Percentiles rank a stretch among this genome's conserved stretches.
Conservation (phyloP, 2,113 vertebrate species). For the Rostratula benghalensis region DNA sequence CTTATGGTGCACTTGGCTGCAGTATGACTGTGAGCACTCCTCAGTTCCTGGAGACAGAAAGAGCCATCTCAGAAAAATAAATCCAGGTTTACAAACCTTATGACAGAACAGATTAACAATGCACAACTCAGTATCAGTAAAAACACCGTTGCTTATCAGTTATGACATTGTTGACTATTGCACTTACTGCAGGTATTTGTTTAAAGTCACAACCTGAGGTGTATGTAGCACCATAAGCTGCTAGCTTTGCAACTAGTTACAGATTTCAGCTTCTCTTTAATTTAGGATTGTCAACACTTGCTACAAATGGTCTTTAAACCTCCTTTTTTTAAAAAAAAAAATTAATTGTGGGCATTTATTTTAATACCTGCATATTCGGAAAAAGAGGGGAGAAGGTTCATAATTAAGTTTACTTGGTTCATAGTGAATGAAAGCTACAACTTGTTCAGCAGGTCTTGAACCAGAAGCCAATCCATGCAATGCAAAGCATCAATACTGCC, state of each 20-base stretch:
- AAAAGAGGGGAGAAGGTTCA: not conserved
- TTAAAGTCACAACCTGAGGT: not conserved
- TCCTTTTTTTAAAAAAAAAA: not conserved
- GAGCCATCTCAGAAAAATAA: not conserved
- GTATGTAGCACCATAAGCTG: not conserved
- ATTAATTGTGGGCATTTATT: not conserved
- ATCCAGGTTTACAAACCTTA: not conserved
- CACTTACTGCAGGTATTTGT: not conserved
- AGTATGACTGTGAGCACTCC: not conserved
- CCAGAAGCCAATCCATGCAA: not conserved
- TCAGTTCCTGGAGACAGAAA: not conserved
- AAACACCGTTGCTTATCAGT: not conserved
- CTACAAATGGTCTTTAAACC: not conserved
- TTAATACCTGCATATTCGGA: not conserved
- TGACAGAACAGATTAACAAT: not conserved
- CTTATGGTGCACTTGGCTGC: not conserved
- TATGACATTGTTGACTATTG: not conserved
- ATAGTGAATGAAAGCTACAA: not conserved
- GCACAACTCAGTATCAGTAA: not conserved
- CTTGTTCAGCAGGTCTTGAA: not conserved
- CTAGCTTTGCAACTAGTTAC: not conserved
- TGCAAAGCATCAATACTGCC: fast-evolving
- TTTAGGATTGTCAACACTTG: not conserved
- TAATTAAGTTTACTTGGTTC: not conserved
- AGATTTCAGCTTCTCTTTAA: not conserved